Evolutionary conservation across 2,888 invertebrate genomes (phyloP).

Genomic region (Drosophila flavopinicola): DNA sequence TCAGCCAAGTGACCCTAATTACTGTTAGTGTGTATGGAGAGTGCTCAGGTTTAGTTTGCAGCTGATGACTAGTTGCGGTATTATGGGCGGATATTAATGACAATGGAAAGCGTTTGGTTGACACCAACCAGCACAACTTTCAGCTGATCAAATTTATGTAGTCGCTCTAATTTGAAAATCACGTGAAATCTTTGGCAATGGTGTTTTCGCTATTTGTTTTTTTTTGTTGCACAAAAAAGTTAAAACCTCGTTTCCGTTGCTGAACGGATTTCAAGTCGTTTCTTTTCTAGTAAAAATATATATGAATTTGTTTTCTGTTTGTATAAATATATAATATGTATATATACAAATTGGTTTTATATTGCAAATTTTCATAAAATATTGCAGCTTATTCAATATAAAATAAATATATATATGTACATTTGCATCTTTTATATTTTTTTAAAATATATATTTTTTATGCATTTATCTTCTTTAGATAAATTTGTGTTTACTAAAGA

Average conservation of each 20-base stretch:
- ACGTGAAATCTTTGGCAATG: constrained; percentile 5
- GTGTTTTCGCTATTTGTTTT: constrained; percentile 13
- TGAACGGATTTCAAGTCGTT: not conserved
- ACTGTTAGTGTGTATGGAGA: constrained; percentile 33
- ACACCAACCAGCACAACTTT: constrained; percentile 65
- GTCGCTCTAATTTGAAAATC: constrained; percentile 8
- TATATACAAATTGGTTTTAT: no score
- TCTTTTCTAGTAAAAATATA: no score
- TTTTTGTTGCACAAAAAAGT: constrained; percentile 5
- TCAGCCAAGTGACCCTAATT: constrained; percentile 67
- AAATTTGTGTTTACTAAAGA: no score
- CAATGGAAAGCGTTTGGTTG: constrained; percentile 59
- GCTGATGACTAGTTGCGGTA: constrained; percentile 46
- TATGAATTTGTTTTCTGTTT: not conserved
- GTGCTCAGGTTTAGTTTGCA: constrained; percentile 2
- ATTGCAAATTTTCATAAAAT: no score
- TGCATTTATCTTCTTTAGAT: no score
- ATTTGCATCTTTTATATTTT: no score
- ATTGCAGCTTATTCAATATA: no score
- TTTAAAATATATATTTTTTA: no score
- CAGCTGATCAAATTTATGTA: constrained; percentile 39
- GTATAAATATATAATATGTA: no score
- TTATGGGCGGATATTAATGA: constrained; percentile 60
- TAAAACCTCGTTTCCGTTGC: constrained; percentile 13
- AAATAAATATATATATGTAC: no score